Conservation (phyloP, 1,140 invertebrate genomes). For the Pollicipes pollicipes region DNA sequence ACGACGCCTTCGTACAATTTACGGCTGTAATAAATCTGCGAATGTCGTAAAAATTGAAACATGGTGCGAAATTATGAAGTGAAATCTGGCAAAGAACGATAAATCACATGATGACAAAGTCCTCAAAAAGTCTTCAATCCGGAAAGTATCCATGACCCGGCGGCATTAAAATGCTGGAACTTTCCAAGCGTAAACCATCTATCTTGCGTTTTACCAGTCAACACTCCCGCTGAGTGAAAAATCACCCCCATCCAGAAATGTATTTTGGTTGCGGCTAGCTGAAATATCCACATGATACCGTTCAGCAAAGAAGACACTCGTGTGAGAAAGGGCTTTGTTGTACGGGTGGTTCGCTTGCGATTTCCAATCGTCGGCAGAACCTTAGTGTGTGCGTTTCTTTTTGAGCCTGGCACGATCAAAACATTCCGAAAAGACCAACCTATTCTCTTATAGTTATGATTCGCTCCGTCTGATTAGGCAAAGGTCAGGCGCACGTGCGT, state of each 20-base stretch:
- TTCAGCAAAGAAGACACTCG: too few species aligned
- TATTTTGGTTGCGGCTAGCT: neutral
- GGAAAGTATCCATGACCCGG: slow-evolving; percentile 1
- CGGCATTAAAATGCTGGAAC: neutral
- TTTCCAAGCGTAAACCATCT: neutral
- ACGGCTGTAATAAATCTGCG: neutral
- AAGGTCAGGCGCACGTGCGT: neutral
- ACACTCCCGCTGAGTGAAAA: neutral
- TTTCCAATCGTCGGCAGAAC: too few species aligned
- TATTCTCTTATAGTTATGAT: too few species aligned
- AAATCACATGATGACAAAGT: neutral
- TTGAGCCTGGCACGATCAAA: too few species aligned
- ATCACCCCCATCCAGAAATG: neutral
- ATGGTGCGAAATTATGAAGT: slow-evolving; percentile 2
- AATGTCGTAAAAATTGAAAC: slow-evolving; percentile 2
- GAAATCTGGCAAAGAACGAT: neutral
- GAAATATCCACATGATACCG: neutral
- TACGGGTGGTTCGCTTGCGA: too few species aligned
- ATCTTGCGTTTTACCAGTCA: neutral
- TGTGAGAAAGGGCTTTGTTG: too few species aligned
- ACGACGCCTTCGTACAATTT: neutral
- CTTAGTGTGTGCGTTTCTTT: too few species aligned
- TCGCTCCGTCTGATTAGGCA: too few species aligned
- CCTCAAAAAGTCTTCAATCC: neutral
- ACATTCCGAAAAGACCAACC: too few species aligned